Evolutionary conservation across 2,113 vertebrate species (phyloP).

Genomic region (Sebastes schlegelii): DNA sequence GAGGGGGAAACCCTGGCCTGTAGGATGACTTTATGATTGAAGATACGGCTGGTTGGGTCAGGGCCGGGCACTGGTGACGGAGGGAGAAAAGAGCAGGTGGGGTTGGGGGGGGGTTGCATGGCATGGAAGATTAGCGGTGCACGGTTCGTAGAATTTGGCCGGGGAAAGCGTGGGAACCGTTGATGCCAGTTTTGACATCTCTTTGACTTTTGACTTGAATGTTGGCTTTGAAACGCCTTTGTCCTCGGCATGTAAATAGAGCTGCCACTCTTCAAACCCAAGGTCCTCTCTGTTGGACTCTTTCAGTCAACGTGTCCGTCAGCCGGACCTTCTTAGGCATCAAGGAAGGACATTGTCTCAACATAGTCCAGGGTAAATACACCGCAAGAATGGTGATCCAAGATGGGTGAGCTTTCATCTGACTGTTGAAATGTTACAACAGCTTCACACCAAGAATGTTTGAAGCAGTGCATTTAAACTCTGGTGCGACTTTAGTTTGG

Average conservation of each 20-base stretch:
- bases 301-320: conserved; percentile 30
- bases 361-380: conserved; percentile 17
- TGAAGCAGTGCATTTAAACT: neutral
- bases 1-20: conserved; percentile 18
- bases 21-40: conserved; percentile 52
- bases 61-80: neutral
- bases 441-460: neutral
- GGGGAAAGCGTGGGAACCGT: conserved; percentile 69
- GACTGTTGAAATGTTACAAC: neutral
- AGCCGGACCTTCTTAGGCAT: neutral
- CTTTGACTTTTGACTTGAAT: conserved; percentile 49
- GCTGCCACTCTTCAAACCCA: conserved; percentile 29
- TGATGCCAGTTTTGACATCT: conserved; percentile 52
- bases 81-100: conserved; percentile 15
- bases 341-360: conserved; percentile 5
- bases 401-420: neutral
- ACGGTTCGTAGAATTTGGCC: conserved; percentile 46
- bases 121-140: conserved; percentile 57
- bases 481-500: neutral
- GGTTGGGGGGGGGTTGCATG: conserved; percentile 29
- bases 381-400: conserved; percentile 1
- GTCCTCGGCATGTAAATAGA: conserved; percentile 37
- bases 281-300: conserved; percentile 11
- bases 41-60: conserved; percentile 51
- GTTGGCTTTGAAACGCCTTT: conserved; percentile 23